Evolutionary conservation across 2,888 invertebrate species (phyloP).

Genomic region (Drosophila sordidapex): DNA sequence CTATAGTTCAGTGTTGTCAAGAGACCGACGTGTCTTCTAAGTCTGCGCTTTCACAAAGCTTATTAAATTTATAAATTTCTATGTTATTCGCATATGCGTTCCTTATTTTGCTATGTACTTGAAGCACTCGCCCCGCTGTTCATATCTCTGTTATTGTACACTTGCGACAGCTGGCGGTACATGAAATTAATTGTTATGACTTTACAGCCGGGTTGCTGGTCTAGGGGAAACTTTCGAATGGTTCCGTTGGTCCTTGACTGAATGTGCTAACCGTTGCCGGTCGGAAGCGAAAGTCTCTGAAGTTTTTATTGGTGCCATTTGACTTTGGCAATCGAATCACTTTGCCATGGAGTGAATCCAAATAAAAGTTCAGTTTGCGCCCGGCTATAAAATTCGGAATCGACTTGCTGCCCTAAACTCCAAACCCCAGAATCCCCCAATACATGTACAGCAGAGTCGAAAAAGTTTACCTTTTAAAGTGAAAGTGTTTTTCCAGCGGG

Average conservation of each 20-base stretch:
- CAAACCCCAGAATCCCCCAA: not conserved
- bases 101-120: not conserved
- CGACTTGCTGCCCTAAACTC: not conserved
- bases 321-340: constrained; percentile 68
- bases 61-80: constrained; percentile 13
- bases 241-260: constrained; percentile 45
- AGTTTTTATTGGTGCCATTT: constrained; percentile 74
- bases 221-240: constrained; percentile 40
- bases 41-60: not conserved
- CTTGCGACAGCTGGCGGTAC: constrained; percentile 52
- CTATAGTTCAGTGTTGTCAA: not conserved
- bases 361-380: constrained; percentile 48
- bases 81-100: constrained; percentile 12
- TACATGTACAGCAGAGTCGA: not conserved
- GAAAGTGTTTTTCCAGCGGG: constrained; percentile 42
- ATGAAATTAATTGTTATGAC: constrained; percentile 62
- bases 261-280: constrained; percentile 32
- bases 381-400: constrained; percentile 46
- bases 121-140: constrained; percentile 6
- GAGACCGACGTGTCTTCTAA: not conserved
- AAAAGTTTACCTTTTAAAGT: constrained; percentile 67
- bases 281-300: constrained; percentile 54
- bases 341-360: constrained; percentile 40
- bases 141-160: constrained; percentile 44
- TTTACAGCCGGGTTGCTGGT: constrained; percentile 37